Base-by-base conservation (phyloP, 2,113 vertebrate species). In the Sardina pilchardus region DNA sequence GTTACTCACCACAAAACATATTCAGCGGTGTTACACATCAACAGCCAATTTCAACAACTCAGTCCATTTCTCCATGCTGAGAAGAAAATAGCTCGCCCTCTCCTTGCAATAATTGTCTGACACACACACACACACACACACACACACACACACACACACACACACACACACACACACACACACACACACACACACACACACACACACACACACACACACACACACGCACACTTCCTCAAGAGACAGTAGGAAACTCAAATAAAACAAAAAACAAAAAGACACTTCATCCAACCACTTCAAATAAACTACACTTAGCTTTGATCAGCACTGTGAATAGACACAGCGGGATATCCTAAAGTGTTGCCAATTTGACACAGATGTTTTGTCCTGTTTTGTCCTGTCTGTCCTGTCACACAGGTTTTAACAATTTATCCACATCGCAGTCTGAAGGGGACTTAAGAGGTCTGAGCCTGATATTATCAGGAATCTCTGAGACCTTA, bases 1-100 rank as follows among this genome's bases (percentile, higher is more conserved):
- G 50, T 17, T 59, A 24, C 53, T 59, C 53, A 83, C 59, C 56
- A 81, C 84, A 87, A 87, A 80, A 59, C 53, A 59, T 24, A 59
- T 59, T 56, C 21, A 59, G 53, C 6, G 53, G 53, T 59, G 53
- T 59, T 24, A 59, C 19, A 24, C 53, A 59, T 59, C 53, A 59
- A 59, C 21, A 59, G 53, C 19, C 19, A 59, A 59, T 24, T 59
- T 59, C 53, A 59, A 7, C 4, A 53, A 53, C 50, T 21, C 21
- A 19, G 53, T 59, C 19, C 21, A 6, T 24, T 59, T 24, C 21
- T 59, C 53, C 53, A 24, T 24, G 50, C 19, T 19, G 16, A 53
- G 47, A 53, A 19, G 17, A 21, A 19, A 19, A 3, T 24, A 6
- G 6, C 19, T 21, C 6, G 6, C 53, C 19, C 53, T 6, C 19